Conservation (phyloP, 2,113 vertebrate genomes). For the Hemibagrus wyckioides region DNA sequence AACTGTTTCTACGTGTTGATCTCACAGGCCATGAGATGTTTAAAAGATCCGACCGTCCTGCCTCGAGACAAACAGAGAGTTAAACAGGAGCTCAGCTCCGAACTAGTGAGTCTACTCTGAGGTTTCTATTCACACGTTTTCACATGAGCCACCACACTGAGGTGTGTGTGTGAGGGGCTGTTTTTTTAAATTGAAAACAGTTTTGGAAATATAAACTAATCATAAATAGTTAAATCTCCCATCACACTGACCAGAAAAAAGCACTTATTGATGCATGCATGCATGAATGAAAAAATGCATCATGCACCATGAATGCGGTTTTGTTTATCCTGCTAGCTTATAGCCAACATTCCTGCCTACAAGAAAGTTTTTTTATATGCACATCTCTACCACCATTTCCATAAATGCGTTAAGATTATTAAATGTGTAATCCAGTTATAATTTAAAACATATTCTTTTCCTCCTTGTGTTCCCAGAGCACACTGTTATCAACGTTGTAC, state of each 20-base stretch:
- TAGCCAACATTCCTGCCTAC: neutral
- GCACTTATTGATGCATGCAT: neutral
- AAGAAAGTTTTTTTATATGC: neutral
- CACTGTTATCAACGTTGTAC: conserved; percentile 86
- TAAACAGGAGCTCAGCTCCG: conserved; percentile 97
- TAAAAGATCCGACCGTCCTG: conserved; percentile 84
- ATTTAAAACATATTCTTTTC: too few species aligned
- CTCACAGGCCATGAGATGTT: conserved; percentile 90
- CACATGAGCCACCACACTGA: neutral
- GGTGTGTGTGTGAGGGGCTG: neutral
- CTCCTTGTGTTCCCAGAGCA: conserved; percentile 77
- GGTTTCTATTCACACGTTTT: neutral
- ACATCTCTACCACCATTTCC: neutral
- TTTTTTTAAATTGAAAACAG: too few species aligned
- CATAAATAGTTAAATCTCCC: neutral
- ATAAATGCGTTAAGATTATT: neutral
- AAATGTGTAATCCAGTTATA: neutral
- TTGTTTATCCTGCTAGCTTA: neutral
- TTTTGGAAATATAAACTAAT: neutral
- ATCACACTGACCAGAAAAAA: neutral
- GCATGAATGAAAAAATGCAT: neutral
- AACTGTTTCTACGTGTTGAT: conserved; percentile 98
- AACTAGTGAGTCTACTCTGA: conserved; percentile 78
- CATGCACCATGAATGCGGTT: neutral
- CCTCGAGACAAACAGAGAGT: conserved; percentile 94